A percentile compares a stretch with the other conserved stretches of the same genome.
Conservation (phyloP, 2,888 invertebrate species). For the Hirtodrosophila cameraria region DNA sequence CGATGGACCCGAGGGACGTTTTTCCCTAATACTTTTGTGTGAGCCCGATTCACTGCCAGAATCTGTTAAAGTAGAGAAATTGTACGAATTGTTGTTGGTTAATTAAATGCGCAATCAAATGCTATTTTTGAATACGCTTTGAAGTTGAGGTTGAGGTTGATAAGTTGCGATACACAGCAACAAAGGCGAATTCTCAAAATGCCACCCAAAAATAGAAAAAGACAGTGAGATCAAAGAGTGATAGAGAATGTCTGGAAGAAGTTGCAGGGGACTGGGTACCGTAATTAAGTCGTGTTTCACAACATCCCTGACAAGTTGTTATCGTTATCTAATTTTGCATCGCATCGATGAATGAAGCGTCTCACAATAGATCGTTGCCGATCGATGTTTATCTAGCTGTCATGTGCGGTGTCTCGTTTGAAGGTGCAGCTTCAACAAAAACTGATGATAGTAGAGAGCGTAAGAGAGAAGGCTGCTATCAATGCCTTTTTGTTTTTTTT, state of each 20-base stretch:
- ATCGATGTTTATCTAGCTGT: slow-evolving; percentile 47
- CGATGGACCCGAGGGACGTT: slow-evolving; percentile 84
- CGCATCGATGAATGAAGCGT: slow-evolving; percentile 36
- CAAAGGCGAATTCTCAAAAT: slow-evolving; percentile 46
- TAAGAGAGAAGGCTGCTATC: no score
- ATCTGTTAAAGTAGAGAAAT: slow-evolving; percentile 86
- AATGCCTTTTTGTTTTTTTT: not conserved
- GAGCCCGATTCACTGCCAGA: slow-evolving; percentile 96
- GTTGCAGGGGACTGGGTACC: slow-evolving; percentile 24
- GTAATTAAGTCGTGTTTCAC: slow-evolving; percentile 84
- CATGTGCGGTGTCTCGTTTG: slow-evolving; percentile 44
- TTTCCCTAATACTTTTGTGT: slow-evolving; percentile 90
- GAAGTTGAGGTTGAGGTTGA: slow-evolving; percentile 53
- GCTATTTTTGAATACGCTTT: slow-evolving; percentile 61
- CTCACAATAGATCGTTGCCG: slow-evolving; percentile 21
- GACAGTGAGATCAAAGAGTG: slow-evolving; percentile 52
- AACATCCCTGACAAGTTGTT: slow-evolving; percentile 81
- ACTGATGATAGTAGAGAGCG: no score
- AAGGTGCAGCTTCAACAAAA: slow-evolving; percentile 11
- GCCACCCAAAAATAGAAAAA: slow-evolving; percentile 64
- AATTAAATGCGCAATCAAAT: slow-evolving; percentile 36
- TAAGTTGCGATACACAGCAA: slow-evolving; percentile 36
- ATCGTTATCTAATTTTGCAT: slow-evolving; percentile 79
- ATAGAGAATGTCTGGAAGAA: slow-evolving; percentile 7
- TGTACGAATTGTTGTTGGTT: slow-evolving; percentile 6